A percentile compares a stretch with the other conserved stretches of the same genome.
Conservation (phyloP, 2,113 vertebrate genomes). For the Stigmatopora argus region DNA sequence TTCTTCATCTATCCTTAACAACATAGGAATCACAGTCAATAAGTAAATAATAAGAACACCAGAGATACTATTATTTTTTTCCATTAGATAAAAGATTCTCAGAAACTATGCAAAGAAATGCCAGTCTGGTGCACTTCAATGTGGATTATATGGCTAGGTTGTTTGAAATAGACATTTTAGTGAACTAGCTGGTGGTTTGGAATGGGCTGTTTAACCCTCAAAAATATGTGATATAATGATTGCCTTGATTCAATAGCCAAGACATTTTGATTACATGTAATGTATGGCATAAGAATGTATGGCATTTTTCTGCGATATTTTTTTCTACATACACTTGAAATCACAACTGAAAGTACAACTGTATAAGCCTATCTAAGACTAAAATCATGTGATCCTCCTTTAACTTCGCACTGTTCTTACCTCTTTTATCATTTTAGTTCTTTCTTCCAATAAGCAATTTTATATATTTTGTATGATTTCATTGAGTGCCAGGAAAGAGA, state of each 20-base stretch:
- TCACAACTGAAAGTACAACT: background rate
- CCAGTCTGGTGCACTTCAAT: conserved; percentile 9
- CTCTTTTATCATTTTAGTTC: too few relatives aligned
- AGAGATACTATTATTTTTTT: conserved; percentile 14
- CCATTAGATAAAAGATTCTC: conserved; percentile 32
- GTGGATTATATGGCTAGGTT: conserved; percentile 22
- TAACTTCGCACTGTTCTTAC: too few relatives aligned
- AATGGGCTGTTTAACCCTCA: conserved; percentile 42
- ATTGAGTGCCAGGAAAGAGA: too few relatives aligned
- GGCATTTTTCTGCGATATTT: background rate
- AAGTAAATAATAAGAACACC: conserved; percentile 10
- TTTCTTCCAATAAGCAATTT: too few relatives aligned
- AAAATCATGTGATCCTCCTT: too few relatives aligned
- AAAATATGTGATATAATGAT: conserved; percentile 17
- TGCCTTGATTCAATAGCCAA: conserved; percentile 14
- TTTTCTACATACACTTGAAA: background rate
- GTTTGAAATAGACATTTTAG: conserved; percentile 15
- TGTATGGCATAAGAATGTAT: conserved; percentile 16
- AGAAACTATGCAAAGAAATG: conserved; percentile 15
- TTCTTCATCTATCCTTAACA: conserved; percentile 28
- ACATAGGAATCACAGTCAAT: conserved; percentile 4
- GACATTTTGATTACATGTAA: conserved; percentile 12
- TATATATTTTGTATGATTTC: too few relatives aligned
- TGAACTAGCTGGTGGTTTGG: background rate
- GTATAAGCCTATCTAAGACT: too few relatives aligned